These are phyloP conservation scores for Amphiprion clarkii DNA, from an alignment of 2,797 vertebrate species.

Conservation along the genomic window DNA sequence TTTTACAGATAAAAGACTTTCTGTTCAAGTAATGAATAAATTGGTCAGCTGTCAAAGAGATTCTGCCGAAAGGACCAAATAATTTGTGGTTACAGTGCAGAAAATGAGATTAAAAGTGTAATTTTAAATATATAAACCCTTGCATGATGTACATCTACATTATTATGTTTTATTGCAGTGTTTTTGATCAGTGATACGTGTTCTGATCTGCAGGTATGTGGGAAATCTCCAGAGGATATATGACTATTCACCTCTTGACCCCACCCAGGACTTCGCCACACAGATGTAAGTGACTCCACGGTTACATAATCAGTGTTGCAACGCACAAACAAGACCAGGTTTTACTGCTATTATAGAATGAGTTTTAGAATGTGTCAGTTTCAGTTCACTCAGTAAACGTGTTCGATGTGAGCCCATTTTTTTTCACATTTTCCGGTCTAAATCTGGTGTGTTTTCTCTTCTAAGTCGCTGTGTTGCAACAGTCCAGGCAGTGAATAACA, in stretches of 20 bases:
- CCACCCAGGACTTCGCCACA: conserved; percentile 96
- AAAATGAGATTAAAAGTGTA: no score
- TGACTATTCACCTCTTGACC: conserved; percentile 97
- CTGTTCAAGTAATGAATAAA: no score
- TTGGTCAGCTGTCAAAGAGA: no score
- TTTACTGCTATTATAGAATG: not conserved
- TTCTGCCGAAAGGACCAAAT: no score
- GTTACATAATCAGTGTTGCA: conserved; percentile 34
- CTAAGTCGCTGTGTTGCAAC: conserved; percentile 30
- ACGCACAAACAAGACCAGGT: conserved; percentile 18
- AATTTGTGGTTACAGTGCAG: no score
- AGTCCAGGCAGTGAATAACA: conserved; percentile 31
- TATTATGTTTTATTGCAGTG: no score
- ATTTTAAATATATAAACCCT: no score
- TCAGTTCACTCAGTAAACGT: not conserved
- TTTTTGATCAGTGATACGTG: conserved; percentile 37
- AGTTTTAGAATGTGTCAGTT: not conserved
- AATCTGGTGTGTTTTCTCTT: conserved; percentile 17
- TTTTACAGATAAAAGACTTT: not conserved
- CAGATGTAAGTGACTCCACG: conserved; percentile 92
- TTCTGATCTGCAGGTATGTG: conserved; percentile 90
- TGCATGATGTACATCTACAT: no score
- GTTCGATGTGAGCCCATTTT: not conserved
- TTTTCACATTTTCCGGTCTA: not conserved
- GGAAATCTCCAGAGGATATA: conserved; percentile 98